These are phyloP conservation scores for Ephialtes manifestator DNA, from an alignment of 2,888 invertebrate genomes.

Conservation along the genomic window DNA sequence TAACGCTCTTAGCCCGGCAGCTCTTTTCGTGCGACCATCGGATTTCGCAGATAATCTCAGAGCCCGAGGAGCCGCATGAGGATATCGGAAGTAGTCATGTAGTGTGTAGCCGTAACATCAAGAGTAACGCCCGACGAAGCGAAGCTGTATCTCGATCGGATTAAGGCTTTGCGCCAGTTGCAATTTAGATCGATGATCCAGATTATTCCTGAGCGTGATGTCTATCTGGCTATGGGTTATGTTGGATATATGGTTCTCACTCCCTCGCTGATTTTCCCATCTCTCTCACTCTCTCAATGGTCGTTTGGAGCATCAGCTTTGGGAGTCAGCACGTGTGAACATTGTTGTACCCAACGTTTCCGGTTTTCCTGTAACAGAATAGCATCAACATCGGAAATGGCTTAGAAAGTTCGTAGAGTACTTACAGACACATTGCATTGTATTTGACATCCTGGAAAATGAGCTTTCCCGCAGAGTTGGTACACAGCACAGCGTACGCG, in stretches of 20 bases:
- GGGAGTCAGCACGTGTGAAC: neutral
- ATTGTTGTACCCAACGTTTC: constrained; percentile 31
- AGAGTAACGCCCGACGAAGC: constrained; percentile 6
- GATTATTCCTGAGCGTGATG: constrained; percentile 68
- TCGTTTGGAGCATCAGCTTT: neutral
- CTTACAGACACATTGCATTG: constrained; percentile 43
- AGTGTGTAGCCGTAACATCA: neutral
- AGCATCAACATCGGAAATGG: constrained; percentile 47
- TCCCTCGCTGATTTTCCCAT: constrained; percentile 20
- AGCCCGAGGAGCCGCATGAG: constrained; percentile 9
- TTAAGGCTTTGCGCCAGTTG: constrained; percentile 59
- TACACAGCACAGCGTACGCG: constrained; percentile 42
- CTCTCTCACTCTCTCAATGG: constrained; percentile 23
- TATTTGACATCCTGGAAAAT: constrained; percentile 62
- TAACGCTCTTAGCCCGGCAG: neutral
- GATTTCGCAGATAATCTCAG: constrained; percentile 72
- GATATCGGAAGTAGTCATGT: constrained; percentile 31
- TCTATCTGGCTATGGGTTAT: constrained; percentile 7
- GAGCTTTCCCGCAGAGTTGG: constrained; percentile 51
- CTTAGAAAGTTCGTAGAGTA: neutral
- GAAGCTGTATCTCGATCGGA: constrained; percentile 49
- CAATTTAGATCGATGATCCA: constrained; percentile 76
- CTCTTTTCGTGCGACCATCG: constrained; percentile 48
- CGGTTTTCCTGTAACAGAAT: constrained; percentile 32
- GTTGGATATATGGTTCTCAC: neutral